phyloP scores from a whole-genome alignment of 2,797 vertebrate genomes.

The Catharus ustulatus region DNA sequence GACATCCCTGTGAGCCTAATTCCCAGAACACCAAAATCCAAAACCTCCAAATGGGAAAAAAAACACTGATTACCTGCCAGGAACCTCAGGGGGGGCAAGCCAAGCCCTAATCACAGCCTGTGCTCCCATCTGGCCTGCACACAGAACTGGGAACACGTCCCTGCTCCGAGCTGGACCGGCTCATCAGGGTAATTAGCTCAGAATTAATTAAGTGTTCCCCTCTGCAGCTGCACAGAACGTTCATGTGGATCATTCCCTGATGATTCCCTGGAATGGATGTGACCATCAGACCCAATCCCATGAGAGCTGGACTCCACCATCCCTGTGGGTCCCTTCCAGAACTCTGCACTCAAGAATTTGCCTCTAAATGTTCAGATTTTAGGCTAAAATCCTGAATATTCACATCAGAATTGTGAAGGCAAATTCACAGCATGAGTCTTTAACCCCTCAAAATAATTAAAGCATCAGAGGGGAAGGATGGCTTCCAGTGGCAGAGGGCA shows the following conservation, averaged over 20 bases:
- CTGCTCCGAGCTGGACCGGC: slow-evolving; percentile 68
- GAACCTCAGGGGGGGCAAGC: slow-evolving; percentile 28
- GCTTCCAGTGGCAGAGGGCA: background rate
- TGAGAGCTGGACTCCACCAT: rapidly evolving
- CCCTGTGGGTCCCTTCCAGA: background rate
- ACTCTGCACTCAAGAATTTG: background rate
- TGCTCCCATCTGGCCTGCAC: slow-evolving; percentile 75
- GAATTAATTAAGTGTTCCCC: slow-evolving; percentile 75
- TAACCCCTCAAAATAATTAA: background rate
- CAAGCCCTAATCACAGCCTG: slow-evolving; percentile 26
- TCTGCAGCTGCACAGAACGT: slow-evolving; percentile 64
- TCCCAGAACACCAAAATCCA: slow-evolving; percentile 22
- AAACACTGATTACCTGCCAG: slow-evolving; percentile 34
- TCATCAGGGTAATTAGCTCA: slow-evolving; percentile 74
- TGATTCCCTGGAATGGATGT: slow-evolving; percentile 1
- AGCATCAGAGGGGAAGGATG: background rate
- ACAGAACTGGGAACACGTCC: slow-evolving; percentile 62
- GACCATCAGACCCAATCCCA: background rate
- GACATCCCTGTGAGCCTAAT: slow-evolving; percentile 16
- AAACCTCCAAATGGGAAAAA: slow-evolving; percentile 42
- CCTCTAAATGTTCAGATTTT: background rate
- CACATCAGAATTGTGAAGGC: background rate
- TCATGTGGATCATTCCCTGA: slow-evolving; percentile 8
- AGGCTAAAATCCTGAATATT: background rate
- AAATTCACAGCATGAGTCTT: background rate